phyloP scores from a whole-genome alignment of 2,888 invertebrate genomes.

The Cyclophora punctaria region DNA sequence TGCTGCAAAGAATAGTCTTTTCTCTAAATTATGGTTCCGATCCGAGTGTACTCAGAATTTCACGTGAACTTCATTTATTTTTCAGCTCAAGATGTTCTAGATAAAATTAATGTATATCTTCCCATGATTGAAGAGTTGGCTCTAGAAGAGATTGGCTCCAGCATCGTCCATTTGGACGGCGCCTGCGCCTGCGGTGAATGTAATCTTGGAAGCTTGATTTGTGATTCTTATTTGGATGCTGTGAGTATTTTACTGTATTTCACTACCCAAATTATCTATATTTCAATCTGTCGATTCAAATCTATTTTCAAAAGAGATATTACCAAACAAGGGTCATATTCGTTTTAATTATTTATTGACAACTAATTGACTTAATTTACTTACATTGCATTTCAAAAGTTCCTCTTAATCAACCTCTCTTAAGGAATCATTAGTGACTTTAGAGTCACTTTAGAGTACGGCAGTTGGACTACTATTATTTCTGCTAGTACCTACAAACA shows the following conservation, averaged over 20 bases:
- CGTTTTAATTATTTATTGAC: no score
- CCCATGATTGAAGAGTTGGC: conserved; percentile 72
- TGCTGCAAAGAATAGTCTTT: background rate
- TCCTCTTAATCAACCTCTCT: no score
- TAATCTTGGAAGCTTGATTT: conserved; percentile 82
- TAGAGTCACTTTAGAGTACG: no score
- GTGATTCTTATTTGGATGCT: conserved; percentile 80
- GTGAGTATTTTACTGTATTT: conserved; percentile 50
- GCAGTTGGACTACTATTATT: no score
- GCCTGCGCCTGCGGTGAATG: conserved; percentile 79
- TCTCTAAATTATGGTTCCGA: background rate
- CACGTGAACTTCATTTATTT: conserved; percentile 1
- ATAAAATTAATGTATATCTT: conserved; percentile 76
- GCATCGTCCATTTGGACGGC: conserved; percentile 73
- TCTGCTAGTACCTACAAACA: no score
- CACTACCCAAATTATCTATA: no score
- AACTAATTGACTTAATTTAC: no score
- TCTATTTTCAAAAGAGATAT: no score
- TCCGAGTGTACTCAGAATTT: background rate
- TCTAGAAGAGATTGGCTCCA: conserved; percentile 72
- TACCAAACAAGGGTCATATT: no score
- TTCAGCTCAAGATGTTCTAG: conserved; percentile 65
- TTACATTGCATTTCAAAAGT: no score
- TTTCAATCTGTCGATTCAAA: no score
- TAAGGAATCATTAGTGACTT: no score